Evolutionary conservation across 2,113 vertebrate species (phyloP).

Genomic region (Pterocles burchelli): DNA sequence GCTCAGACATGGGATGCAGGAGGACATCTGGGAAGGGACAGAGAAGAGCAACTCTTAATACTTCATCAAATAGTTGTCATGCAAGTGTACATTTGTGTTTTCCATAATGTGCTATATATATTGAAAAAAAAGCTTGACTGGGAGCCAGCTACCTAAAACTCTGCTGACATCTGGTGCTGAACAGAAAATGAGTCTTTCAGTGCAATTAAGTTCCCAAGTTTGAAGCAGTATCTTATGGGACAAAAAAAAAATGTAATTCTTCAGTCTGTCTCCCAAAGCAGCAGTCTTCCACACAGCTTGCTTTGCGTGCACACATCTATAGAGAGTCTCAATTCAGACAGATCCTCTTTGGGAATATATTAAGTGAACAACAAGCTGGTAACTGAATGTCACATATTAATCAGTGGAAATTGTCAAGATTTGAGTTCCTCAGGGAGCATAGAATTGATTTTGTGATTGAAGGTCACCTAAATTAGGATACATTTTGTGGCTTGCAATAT

Average conservation of each 20-base stretch:
- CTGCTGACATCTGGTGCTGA: constrained; percentile 35
- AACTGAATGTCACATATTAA: background rate
- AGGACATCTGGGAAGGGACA: background rate
- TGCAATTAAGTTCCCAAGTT: background rate
- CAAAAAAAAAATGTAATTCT: background rate
- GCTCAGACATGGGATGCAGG: background rate
- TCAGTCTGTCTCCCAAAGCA: background rate
- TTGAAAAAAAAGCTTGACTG: background rate
- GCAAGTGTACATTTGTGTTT: background rate
- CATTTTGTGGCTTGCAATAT: background rate
- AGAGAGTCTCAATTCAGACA: background rate
- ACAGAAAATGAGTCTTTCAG: background rate
- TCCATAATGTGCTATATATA: fast-evolving
- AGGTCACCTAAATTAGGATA: background rate
- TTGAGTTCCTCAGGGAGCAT: background rate
- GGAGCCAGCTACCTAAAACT: background rate
- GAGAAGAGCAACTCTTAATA: background rate
- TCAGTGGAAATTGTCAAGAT: background rate
- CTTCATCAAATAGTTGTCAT: background rate
- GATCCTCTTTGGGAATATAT: background rate
- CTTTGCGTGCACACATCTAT: background rate
- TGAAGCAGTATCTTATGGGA: background rate
- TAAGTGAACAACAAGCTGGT: background rate
- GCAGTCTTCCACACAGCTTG: background rate
- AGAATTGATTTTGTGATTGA: background rate